Evolutionary conservation across 2,797 vertebrate genomes (phyloP).

Genomic region (Geotrypetes seraphini): DNA sequence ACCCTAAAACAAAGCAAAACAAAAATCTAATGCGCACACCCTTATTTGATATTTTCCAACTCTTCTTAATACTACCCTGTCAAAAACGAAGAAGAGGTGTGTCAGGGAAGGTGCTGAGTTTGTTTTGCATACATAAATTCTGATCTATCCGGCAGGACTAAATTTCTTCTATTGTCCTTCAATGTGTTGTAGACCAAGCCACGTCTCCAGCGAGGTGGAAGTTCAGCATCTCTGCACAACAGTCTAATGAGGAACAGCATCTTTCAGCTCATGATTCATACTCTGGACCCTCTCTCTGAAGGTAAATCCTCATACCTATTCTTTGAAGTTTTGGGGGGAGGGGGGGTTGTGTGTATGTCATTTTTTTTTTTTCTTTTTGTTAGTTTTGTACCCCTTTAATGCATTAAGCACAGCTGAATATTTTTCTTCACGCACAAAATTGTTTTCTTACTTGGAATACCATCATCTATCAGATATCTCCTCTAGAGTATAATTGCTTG

Average conservation of each 20-base stretch:
- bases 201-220: conserved; percentile 85
- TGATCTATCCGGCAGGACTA: no score
- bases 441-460: conserved; percentile 19
- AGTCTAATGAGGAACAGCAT: conserved; percentile 96
- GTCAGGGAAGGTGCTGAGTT: no score
- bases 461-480: not conserved
- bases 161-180: conserved; percentile 20
- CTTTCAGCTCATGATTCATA: conserved; percentile 97
- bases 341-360: no score
- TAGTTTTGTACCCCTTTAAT: no score
- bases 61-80: no score
- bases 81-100: no score
- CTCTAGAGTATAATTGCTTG: not conserved
- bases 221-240: conserved; percentile 92
- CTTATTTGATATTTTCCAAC: no score
- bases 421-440: conserved; percentile 17
- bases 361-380: no score
- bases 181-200: conserved; percentile 78
- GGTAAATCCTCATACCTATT: conserved; percentile 51
- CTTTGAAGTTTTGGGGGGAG: not conserved
- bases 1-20: no score
- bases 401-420: not conserved
- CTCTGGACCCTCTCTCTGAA: conserved; percentile 87
- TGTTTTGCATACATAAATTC: no score
- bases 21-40: no score